Evolutionary conservation across 2,888 invertebrate genomes (phyloP), one percentile per base, ranked within the genome.

Genomic region (Stramonita haemastoma): DNA sequence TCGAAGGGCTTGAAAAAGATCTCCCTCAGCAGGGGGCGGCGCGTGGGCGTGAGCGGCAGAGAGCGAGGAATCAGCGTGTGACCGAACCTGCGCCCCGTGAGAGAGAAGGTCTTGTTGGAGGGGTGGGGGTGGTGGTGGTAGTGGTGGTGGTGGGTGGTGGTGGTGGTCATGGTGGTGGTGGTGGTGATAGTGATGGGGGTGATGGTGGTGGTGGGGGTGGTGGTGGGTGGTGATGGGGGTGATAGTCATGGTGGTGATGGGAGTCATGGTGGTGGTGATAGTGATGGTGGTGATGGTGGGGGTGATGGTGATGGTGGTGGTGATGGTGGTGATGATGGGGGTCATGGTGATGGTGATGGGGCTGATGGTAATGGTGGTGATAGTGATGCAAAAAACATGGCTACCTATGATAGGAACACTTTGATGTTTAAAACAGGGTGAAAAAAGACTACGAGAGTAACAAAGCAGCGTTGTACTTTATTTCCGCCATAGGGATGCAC

Each of bases 1-100:
- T 89, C 88, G 66, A 86, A 90, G 22, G 90, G 89, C 46, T 88
- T 88, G 83, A 89, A 90, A 56, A 90, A 90, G n/a, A 90, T 86
- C 29, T 90, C 90, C 46, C 90, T 57, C 36, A 90, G 88, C 32
- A 86, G 66, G 26, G 84, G 60, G 32, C 85, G 87, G 5, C 87
- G 85, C 22, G n/a, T 70, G 32, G 86, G 56, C 17, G 85, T 29
- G 5, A 88, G 4, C 17, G 87, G 70, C 36, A 90, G 19, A 36
- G 87, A 85, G 17, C 83, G 85, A 0, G 85, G 83, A n/a, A 85
- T 84, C 17, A 88, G 79, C 15, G 86, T 85, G 85, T 89, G 89
- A 5, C 89, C 89, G 19, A 89, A 85, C 77, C 89, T 89, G 89
- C 19, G 29, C 34, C 0, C 57, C 19, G 60, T 32, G 2, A 19